Evolutionary conservation across 2,113 vertebrate species (phyloP).

Genomic region (Lepus europaeus): DNA sequence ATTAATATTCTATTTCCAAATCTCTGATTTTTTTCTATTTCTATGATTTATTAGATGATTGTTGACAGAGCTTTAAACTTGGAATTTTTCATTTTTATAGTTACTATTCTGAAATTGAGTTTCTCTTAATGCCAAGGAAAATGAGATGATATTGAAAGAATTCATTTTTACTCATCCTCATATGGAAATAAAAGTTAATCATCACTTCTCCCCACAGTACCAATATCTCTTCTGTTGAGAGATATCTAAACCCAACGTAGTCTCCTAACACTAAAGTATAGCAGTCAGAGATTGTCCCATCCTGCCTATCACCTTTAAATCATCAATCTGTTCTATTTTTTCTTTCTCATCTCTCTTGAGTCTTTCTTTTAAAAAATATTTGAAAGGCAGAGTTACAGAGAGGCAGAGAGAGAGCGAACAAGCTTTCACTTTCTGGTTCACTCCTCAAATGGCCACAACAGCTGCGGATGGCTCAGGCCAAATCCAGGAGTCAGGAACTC

Average conservation of each 20-base stretch:
- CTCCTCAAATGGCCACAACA: no score
- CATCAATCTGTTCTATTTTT: no score
- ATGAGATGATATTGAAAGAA: neutral
- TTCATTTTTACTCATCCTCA: neutral
- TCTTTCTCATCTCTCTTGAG: no score
- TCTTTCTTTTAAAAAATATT: no score
- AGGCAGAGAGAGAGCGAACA: no score
- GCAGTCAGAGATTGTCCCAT: fast-evolving
- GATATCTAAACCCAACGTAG: neutral
- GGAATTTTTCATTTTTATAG: neutral
- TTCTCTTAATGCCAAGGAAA: neutral
- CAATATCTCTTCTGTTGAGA: neutral
- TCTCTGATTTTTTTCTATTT: neutral
- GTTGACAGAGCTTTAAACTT: neutral
- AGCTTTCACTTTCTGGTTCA: no score
- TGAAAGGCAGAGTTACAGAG: no score
- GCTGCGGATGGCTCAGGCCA: no score
- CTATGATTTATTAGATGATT: constrained; percentile 37
- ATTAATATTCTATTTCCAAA: constrained; percentile 73
- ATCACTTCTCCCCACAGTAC: neutral
- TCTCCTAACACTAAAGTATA: neutral
- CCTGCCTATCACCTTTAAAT: no score
- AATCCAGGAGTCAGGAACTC: no score
- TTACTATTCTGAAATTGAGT: neutral
- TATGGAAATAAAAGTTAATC: neutral